Percentiles rank a stretch among this genome's conserved stretches.
Conservation (phyloP, 92 coral and sea anemone species). For the Parazoanthus swiftii region DNA sequence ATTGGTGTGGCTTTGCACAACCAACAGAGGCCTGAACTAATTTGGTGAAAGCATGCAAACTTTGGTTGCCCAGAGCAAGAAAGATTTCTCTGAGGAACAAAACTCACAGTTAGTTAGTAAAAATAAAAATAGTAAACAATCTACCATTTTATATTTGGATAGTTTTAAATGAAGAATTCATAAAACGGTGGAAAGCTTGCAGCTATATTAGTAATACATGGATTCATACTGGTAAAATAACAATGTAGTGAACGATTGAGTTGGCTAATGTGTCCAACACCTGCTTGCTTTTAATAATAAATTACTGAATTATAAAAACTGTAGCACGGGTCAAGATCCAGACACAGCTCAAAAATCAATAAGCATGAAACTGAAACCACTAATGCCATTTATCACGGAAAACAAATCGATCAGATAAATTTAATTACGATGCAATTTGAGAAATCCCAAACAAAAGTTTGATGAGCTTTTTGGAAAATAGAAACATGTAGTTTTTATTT, state of each 20-base stretch:
- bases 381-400: neutral
- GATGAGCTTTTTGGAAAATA: neutral
- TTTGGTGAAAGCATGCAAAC: neutral
- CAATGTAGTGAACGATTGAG: neutral
- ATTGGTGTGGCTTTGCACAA: neutral
- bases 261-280: neutral
- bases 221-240: neutral
- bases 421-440: neutral
- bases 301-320: neutral
- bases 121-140: too few species aligned
- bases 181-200: neutral
- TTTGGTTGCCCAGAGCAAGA: too few species aligned
- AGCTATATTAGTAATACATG: too few species aligned
- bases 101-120: too few species aligned
- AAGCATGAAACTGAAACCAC: neutral
- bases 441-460: neutral
- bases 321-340: neutral
- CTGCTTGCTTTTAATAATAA: neutral
- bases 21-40: neutral
- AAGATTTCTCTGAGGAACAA: too few species aligned
- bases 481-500: neutral
- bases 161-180: neutral
- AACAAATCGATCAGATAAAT: conserved; percentile 17
- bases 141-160: too few species aligned
- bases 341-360: neutral